Percentiles rank a stretch among this genome's conserved stretches.
Evolutionary conservation across 2,888 invertebrate genomes (phyloP).

Genomic region (Peribatodes rhomboidaria): DNA sequence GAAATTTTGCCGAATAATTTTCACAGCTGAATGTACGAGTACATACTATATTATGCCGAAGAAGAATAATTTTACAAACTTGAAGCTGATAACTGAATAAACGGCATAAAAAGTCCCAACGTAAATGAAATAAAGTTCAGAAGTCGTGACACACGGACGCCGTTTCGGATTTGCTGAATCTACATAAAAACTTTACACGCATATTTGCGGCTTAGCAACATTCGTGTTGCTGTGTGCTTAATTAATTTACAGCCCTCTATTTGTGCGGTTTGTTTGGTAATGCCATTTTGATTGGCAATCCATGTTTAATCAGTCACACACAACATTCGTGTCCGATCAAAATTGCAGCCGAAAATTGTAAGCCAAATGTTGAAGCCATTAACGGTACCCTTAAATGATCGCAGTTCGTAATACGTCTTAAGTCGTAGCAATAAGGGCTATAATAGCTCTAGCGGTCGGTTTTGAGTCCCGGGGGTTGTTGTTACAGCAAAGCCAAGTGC

Average conservation of each 20-base stretch:
- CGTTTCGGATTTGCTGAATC: conserved; percentile 26
- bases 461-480: conserved; percentile 41
- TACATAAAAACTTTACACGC: conserved; percentile 31
- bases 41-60: conserved; percentile 7
- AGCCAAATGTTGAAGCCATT: conserved; percentile 37
- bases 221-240: conserved; percentile 29
- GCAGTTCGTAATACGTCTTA: conserved; percentile 39
- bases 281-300: conserved; percentile 48
- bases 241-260: conserved; percentile 43
- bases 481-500: conserved; percentile 45
- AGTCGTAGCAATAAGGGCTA: conserved; percentile 39
- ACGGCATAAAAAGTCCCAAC: conserved; percentile 14
- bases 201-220: conserved; percentile 24
- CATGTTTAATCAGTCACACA: conserved; percentile 44
- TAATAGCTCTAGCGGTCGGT: conserved; percentile 34
- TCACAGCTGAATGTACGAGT: background rate
- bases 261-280: conserved; percentile 46
- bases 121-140: conserved; percentile 17
- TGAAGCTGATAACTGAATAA: conserved; percentile 21
- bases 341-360: conserved; percentile 45
- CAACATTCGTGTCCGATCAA: conserved; percentile 39
- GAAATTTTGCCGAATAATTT: background rate
- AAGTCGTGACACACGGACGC: conserved; percentile 29
- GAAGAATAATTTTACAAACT: conserved; percentile 23
- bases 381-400: conserved; percentile 32